Evolutionary conservation across 1,140 invertebrate genomes (phyloP).

Genomic region (Metopolophium dirhodum): DNA sequence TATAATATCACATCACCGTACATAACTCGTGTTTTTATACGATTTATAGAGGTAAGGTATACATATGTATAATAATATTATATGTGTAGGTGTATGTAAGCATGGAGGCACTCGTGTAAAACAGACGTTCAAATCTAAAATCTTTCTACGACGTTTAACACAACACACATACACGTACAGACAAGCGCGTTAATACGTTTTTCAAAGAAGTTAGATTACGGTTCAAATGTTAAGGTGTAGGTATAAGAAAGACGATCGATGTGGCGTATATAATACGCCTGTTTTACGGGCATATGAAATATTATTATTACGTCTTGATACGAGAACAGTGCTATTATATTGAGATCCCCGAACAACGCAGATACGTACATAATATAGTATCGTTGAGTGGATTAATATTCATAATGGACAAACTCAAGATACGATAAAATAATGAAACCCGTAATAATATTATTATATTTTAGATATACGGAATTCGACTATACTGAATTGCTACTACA

Average conservation of each 20-base stretch:
- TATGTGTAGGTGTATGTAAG: not conserved
- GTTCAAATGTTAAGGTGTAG: not conserved
- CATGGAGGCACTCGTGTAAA: not conserved
- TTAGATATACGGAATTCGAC: not conserved
- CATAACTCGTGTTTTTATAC: not conserved
- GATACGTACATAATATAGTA: not conserved
- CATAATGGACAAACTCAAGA: not conserved
- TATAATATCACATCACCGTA: not conserved
- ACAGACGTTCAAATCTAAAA: constrained; percentile 21
- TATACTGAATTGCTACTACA: not conserved
- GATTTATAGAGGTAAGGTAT: not conserved
- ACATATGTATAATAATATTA: not conserved
- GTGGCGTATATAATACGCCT: not conserved
- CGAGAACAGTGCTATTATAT: not conserved
- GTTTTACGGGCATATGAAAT: not conserved
- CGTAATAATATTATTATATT: not conserved
- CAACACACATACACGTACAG: not conserved
- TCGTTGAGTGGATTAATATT: not conserved
- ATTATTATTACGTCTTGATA: not conserved
- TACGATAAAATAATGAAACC: not conserved
- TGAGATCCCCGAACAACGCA: not conserved
- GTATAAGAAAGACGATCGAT: not conserved
- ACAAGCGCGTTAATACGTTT: not conserved
- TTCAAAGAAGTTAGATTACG: not conserved
- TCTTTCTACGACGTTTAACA: constrained; percentile 3